Conservation (phyloP, 2,797 vertebrate genomes). For the Sphenopsis melanotis region DNA sequence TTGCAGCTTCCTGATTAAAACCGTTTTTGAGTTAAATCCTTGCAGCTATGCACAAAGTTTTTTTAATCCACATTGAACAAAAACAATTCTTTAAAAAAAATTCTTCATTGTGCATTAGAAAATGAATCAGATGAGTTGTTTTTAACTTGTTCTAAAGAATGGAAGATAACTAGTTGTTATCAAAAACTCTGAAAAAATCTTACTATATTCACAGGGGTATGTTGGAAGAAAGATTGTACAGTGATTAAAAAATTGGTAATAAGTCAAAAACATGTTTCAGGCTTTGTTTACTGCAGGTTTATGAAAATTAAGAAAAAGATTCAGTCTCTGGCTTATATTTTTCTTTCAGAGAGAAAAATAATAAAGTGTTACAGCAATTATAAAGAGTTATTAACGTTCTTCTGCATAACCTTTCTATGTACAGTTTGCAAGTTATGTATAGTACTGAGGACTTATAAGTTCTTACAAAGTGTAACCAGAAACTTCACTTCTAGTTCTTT, state of each 20-base stretch:
- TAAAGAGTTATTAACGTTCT: not conserved
- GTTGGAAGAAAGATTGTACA: not conserved
- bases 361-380: not conserved
- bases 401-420: not conserved
- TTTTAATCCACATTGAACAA: not conserved
- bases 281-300: not conserved
- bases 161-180: not conserved
- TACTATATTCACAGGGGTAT: not conserved
- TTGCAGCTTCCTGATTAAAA: not conserved
- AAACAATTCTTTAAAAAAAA: not conserved
- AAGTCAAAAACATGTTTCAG: not conserved
- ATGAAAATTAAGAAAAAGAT: not conserved
- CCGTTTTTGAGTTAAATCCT: not conserved
- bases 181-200: not conserved
- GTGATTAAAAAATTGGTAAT: not conserved
- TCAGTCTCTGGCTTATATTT: not conserved
- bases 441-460: not conserved
- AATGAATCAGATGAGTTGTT: not conserved
- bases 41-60: not conserved
- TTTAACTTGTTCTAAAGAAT: not conserved
- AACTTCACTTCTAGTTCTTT: not conserved
- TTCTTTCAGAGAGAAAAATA: not conserved
- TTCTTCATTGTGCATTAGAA: not conserved
- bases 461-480: not conserved
- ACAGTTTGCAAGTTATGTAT: rapidly evolving